These are phyloP conservation scores for Andricus grossulariae DNA, from an alignment of 1,140 invertebrate species.

Conservation along the genomic window DNA sequence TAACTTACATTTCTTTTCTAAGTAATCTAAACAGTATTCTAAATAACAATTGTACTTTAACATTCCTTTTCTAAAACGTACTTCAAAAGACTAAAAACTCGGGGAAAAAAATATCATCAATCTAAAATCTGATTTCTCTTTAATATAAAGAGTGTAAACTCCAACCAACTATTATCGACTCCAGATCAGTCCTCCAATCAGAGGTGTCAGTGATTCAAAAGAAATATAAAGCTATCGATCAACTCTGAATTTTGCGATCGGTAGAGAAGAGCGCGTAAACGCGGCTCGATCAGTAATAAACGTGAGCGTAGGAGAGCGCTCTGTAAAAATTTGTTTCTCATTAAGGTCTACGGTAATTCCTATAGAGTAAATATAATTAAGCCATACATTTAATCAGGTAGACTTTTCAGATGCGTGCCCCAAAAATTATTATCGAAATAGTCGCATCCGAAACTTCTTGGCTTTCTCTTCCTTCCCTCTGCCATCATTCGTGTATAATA, in stretches of 20 bases:
- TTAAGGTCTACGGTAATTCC: slow-evolving; percentile 75
- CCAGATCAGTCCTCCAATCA: slow-evolving; percentile 15
- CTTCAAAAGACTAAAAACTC: background rate
- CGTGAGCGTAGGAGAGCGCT: slow-evolving; percentile 68
- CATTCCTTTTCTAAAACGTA: slow-evolving; percentile 31
- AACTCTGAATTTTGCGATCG: slow-evolving; percentile 10
- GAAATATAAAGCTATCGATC: slow-evolving; percentile 31
- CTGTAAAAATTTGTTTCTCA: slow-evolving; percentile 63
- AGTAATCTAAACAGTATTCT: slow-evolving; percentile 38
- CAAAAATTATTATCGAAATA: slow-evolving; percentile 53
- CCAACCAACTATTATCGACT: background rate
- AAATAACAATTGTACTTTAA: slow-evolving; percentile 35
- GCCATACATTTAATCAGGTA: slow-evolving; percentile 76
- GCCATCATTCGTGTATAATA: slow-evolving; percentile 48
- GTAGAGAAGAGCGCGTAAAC: slow-evolving; percentile 18
- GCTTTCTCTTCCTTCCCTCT: slow-evolving; percentile 54
- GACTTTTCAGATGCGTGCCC: slow-evolving; percentile 73
- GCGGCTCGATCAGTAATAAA: slow-evolving; percentile 68
- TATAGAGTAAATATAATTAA: slow-evolving; percentile 76
- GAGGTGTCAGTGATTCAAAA: slow-evolving; percentile 40
- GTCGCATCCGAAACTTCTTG: slow-evolving; percentile 43
- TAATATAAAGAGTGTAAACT: slow-evolving; percentile 25
- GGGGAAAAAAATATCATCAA: slow-evolving; percentile 35
- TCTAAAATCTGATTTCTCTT: slow-evolving; percentile 33
- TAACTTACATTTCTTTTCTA: slow-evolving; percentile 19